Evolutionary conservation across 35 echinoderm and acorn worm genomes (phyloP).

Genomic region (Nesometra sesokonis): DNA sequence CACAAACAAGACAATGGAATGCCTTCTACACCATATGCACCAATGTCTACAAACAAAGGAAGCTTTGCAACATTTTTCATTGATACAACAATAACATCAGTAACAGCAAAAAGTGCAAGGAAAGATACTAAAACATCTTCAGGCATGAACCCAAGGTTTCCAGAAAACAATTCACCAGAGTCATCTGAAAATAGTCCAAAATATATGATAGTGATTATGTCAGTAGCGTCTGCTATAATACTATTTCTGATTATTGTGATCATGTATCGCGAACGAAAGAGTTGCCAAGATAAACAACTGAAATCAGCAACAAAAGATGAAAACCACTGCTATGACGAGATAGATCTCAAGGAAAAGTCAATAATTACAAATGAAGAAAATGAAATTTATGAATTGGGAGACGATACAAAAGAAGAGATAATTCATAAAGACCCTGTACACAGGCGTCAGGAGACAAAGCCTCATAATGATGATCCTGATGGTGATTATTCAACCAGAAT

Average conservation of each 20-base stretch:
- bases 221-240: neutral
- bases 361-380: neutral
- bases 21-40: neutral
- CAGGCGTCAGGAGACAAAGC: too few relatives aligned
- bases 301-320: neutral
- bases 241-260: neutral
- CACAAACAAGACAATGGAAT: too few relatives aligned
- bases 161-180: neutral
- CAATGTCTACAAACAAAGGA: neutral
- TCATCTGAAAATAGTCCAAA: neutral
- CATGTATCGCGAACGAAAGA: neutral
- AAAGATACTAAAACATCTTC: too few relatives aligned
- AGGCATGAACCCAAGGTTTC: too few relatives aligned
- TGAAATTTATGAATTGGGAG: neutral
- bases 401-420: neutral
- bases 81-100: neutral
- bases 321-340: neutral
- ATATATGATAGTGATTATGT: neutral
- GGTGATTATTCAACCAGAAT: too few relatives aligned
- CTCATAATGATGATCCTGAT: too few relatives aligned
- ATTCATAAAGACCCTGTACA: too few relatives aligned
- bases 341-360: neutral
- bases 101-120: neutral
- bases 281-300: neutral
- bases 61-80: neutral